Evolutionary conservation across 2,888 invertebrate species (phyloP).

Genomic region (Megamerina dolium): DNA sequence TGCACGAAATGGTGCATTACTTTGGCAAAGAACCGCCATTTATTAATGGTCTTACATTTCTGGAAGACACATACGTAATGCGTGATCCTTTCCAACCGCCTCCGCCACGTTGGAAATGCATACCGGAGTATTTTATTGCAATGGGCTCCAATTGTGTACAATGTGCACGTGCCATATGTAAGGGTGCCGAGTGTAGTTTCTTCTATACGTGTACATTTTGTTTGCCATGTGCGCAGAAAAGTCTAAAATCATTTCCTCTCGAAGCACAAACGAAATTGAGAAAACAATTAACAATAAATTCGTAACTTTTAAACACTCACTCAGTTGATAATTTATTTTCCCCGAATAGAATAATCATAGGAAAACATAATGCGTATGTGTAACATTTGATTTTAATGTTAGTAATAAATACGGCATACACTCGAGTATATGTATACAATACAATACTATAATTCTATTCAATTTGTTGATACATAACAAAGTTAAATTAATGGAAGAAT

Average conservation of each 20-base stretch:
- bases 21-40: slow-evolving; percentile 72
- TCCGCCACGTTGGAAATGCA: slow-evolving; percentile 49
- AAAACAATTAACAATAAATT: slow-evolving; percentile 32
- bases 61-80: slow-evolving; percentile 72
- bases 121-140: slow-evolving; percentile 65
- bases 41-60: slow-evolving; percentile 57
- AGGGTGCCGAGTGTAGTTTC: slow-evolving; percentile 68
- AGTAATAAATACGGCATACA: too few species aligned
- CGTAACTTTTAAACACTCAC: neutral
- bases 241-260: slow-evolving; percentile 59
- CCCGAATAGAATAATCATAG: too few species aligned
- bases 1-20: slow-evolving; percentile 68
- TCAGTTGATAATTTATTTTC: neutral
- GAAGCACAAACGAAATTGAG: slow-evolving; percentile 62
- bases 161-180: slow-evolving; percentile 67
- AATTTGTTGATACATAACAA: too few species aligned
- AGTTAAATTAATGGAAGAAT: too few species aligned
- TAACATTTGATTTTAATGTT: neutral
- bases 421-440: too few species aligned
- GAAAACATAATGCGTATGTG: slow-evolving; percentile 1
- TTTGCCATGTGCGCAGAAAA: slow-evolving; percentile 59
- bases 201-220: slow-evolving; percentile 74
- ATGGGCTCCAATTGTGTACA: slow-evolving; percentile 69
- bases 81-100: slow-evolving; percentile 78
- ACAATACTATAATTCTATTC: too few species aligned